A percentile compares a stretch with the other conserved stretches of the same genome.
These are phyloP conservation scores for Psittacara wagleri DNA, from an alignment of 2,113 vertebrate species.

Conservation along the genomic window DNA sequence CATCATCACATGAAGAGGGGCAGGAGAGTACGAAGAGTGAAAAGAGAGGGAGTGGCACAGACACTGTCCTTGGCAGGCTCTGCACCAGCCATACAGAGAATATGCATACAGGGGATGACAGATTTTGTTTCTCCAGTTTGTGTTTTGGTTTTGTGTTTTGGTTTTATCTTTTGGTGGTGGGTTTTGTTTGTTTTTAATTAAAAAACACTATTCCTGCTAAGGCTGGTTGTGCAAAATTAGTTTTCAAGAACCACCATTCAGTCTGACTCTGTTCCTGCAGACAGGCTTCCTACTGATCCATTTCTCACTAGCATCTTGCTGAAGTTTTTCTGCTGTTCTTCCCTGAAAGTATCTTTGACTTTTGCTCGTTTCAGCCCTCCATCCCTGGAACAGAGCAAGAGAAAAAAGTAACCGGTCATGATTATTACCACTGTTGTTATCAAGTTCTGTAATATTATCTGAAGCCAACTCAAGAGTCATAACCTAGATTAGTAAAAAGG, in stretches of 20 bases:
- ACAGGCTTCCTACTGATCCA: slow-evolving; percentile 32
- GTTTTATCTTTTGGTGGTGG: background rate
- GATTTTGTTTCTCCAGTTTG: background rate
- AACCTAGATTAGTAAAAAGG: background rate
- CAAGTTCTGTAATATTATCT: background rate
- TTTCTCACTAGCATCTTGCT: slow-evolving; percentile 88
- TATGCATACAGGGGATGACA: background rate
- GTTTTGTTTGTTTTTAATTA: background rate
- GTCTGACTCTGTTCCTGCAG: slow-evolving; percentile 59
- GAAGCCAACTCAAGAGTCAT: background rate
- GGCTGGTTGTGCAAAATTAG: slow-evolving; percentile 9
- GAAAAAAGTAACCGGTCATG: background rate
- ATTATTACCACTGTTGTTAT: background rate
- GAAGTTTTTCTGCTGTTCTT: slow-evolving; percentile 94
- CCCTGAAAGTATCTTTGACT: slow-evolving; percentile 87
- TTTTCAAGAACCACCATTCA: slow-evolving; percentile 1
- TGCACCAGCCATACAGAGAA: slow-evolving; percentile 39
- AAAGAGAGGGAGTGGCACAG: background rate
- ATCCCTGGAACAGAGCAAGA: slow-evolving; percentile 81
- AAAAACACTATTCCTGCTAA: background rate
- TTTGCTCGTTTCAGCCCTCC: slow-evolving; percentile 89
- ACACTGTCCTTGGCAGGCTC: background rate
- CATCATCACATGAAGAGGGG: background rate
- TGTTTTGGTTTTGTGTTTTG: background rate
- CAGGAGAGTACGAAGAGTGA: background rate